Evolutionary conservation across 2,797 vertebrate species (phyloP).

Genomic region (Pangasius krempfi): DNA sequence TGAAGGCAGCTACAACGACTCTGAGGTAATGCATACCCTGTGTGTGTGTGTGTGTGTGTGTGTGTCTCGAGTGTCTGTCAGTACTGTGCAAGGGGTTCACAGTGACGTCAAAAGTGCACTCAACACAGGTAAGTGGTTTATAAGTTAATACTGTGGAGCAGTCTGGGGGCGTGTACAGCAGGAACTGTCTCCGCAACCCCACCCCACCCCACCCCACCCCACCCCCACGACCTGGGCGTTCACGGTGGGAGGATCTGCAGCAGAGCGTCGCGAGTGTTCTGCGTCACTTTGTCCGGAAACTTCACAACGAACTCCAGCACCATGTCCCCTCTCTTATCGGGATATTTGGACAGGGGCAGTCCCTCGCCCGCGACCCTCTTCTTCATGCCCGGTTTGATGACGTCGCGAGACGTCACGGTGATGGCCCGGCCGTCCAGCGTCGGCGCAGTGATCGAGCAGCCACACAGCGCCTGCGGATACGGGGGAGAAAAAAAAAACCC

Average conservation of each 20-base stretch:
- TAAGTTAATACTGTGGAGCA: slow-evolving; percentile 37
- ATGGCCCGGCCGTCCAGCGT: slow-evolving; percentile 88
- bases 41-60: not conserved
- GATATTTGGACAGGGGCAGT: slow-evolving; percentile 86
- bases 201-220: no score
- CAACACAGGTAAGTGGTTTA: slow-evolving; percentile 29
- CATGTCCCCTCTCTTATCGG: slow-evolving; percentile 88
- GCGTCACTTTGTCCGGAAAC: slow-evolving; percentile 86
- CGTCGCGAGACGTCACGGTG: slow-evolving; percentile 84
- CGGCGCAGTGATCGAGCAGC: slow-evolving; percentile 84
- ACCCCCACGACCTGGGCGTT: slow-evolving; percentile 2
- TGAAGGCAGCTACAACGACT: slow-evolving; percentile 11
- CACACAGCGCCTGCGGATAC: slow-evolving; percentile 82
- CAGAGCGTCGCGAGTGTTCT: slow-evolving; percentile 77
- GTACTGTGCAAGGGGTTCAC: slow-evolving; percentile 44
- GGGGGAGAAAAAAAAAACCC: not conserved
- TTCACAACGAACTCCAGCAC: slow-evolving; percentile 87
- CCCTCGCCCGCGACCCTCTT: slow-evolving; percentile 86
- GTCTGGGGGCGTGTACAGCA: not conserved
- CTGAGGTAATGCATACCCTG: slow-evolving; percentile 11
- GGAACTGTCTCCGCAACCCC: not conserved
- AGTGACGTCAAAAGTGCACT: slow-evolving; percentile 51
- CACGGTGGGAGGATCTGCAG: slow-evolving; percentile 85
- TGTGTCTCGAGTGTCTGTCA: not conserved
- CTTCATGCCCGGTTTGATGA: slow-evolving; percentile 87